phyloP scores from a whole-genome alignment of 2,113 vertebrate genomes.

The Polypterus bichir region DNA sequence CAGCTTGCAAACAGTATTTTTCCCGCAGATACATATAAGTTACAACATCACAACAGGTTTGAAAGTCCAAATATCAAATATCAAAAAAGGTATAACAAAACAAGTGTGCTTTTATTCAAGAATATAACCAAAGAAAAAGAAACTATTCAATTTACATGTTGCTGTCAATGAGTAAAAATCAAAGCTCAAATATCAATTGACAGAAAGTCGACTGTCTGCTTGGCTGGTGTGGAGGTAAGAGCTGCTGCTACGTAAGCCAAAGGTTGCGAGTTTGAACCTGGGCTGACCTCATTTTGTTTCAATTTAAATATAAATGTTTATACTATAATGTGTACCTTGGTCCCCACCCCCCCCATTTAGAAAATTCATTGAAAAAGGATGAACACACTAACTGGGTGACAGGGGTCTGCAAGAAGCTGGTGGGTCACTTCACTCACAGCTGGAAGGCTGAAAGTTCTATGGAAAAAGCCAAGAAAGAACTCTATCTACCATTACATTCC shows the following conservation, averaged over 20 bases:
- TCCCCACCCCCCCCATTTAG: neutral
- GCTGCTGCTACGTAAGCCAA: too few species aligned
- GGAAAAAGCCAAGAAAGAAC: slow-evolving; percentile 10
- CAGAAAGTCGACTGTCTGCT: too few species aligned
- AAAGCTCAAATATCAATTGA: too few species aligned
- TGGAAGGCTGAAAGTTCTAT: slow-evolving; percentile 5
- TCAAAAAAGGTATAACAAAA: too few species aligned
- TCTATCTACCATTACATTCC: slow-evolving; percentile 9
- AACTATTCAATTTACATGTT: too few species aligned
- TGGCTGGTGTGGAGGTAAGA: too few species aligned
- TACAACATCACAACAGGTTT: slow-evolving; percentile 7
- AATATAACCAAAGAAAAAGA: too few species aligned
- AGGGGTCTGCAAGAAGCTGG: slow-evolving; percentile 14
- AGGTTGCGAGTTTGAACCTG: too few species aligned
- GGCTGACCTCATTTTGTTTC: neutral
- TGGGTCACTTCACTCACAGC: neutral
- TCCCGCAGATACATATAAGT: slow-evolving; percentile 5
- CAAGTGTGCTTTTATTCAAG: too few species aligned
- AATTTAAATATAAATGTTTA: neutral
- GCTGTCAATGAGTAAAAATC: too few species aligned
- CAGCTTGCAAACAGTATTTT: slow-evolving; percentile 12
- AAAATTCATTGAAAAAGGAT: slow-evolving; percentile 11
- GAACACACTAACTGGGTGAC: neutral
- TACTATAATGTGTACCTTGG: slow-evolving; percentile 3
- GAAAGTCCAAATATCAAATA: neutral